Conservation (phyloP, 2,113 vertebrate genomes). For the Polypterus bichir region DNA sequence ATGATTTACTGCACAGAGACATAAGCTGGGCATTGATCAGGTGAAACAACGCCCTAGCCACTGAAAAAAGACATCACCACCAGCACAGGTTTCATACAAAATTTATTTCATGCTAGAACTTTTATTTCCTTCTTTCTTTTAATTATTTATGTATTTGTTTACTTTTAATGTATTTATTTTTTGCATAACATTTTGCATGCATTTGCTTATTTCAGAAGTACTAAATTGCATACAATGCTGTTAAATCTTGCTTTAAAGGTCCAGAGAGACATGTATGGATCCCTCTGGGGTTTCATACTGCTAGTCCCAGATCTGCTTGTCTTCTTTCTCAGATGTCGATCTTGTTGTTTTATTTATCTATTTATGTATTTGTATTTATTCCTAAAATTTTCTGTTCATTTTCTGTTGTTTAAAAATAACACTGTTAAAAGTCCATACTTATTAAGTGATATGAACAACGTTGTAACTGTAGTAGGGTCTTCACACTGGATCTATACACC, state of each 20-base stretch:
- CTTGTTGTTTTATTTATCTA: slow-evolving; percentile 2
- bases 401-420: slow-evolving; percentile 46
- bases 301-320: slow-evolving; percentile 41
- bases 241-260: slow-evolving; percentile 54
- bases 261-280: slow-evolving; percentile 48
- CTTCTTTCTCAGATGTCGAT: slow-evolving; percentile 15
- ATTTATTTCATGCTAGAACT: slow-evolving; percentile 98
- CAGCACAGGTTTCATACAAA: slow-evolving; percentile 67
- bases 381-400: slow-evolving; percentile 9
- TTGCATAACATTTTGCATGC: slow-evolving; percentile 98
- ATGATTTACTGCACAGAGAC: slow-evolving; percentile 29
- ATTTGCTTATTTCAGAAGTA: slow-evolving; percentile 77
- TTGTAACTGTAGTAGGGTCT: slow-evolving; percentile 43
- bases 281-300: slow-evolving; percentile 45
- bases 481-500: slow-evolving; percentile 58
- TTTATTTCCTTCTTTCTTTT: slow-evolving; percentile 55
- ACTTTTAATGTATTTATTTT: slow-evolving; percentile 22
- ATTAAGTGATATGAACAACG: slow-evolving; percentile 61
- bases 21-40: slow-evolving; percentile 26
- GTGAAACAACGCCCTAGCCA: slow-evolving; percentile 38
- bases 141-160: slow-evolving; percentile 32
- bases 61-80: slow-evolving; percentile 51
- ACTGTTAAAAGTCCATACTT: slow-evolving; percentile 54
- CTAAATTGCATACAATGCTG: slow-evolving; percentile 66
- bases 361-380: slow-evolving; percentile 12